phyloP scores from a whole-genome alignment of 2,888 invertebrate genomes.

The Drosophila tripunctata region DNA sequence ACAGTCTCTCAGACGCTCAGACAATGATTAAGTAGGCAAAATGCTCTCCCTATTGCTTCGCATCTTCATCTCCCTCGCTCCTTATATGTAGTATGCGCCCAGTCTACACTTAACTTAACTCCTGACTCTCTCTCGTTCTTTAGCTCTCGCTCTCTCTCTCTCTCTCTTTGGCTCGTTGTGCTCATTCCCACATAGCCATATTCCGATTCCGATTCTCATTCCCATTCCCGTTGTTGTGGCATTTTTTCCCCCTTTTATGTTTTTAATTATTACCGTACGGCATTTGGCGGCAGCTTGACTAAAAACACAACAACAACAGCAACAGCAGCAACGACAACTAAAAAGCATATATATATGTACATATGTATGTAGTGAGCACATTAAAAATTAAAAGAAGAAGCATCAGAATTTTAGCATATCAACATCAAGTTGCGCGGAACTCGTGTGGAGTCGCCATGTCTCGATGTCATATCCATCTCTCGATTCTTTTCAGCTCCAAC shows the following conservation, averaged over 20 bases:
- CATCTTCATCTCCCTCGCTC: not conserved
- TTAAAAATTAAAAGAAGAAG: slow-evolving; percentile 13
- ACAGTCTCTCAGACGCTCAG: slow-evolving; percentile 60
- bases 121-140: slow-evolving; percentile 9
- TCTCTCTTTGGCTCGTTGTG: slow-evolving; percentile 16
- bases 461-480: slow-evolving; percentile 26
- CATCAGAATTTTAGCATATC: slow-evolving; percentile 36
- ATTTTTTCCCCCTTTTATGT: slow-evolving; percentile 67
- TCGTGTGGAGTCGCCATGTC: slow-evolving; percentile 38
- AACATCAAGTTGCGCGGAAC: slow-evolving; percentile 48
- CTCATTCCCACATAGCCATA: slow-evolving; percentile 46
- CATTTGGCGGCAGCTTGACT: slow-evolving; percentile 62
- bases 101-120: slow-evolving; percentile 1
- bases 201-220: slow-evolving; percentile 26
- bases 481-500: slow-evolving; percentile 1
- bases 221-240: slow-evolving; percentile 59
- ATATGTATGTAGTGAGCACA: no score
- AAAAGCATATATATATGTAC: slow-evolving; percentile 4
- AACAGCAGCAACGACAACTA: slow-evolving; percentile 5
- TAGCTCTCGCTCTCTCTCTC: slow-evolving; percentile 4
- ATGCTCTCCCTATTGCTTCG: slow-evolving; percentile 50
- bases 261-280: slow-evolving; percentile 76
- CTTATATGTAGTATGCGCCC: no score
- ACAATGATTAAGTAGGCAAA: slow-evolving; percentile 78
- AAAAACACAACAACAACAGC: slow-evolving; percentile 31